A percentile compares a stretch with the other conserved stretches of the same genome.
Conservation (phyloP, 2,888 invertebrate genomes). For the Calephelis perditalis region DNA sequence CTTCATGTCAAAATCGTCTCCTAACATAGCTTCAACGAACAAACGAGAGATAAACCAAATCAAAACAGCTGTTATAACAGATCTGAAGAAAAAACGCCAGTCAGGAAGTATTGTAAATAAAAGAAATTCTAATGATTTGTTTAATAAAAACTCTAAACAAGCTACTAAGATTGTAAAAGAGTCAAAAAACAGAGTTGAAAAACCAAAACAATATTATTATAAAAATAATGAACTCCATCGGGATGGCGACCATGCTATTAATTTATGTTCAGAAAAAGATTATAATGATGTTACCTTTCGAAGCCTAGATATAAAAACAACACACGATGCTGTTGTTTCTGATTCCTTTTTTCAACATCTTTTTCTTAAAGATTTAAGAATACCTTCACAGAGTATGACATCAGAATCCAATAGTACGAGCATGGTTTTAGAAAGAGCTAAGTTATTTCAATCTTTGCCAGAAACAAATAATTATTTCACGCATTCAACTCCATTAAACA, state of each 20-base stretch:
- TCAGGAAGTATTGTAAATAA: not conserved
- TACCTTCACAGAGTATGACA: conserved; percentile 39
- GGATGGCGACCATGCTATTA: too few species aligned
- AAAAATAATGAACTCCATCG: not conserved
- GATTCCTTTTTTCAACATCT: conserved; percentile 85
- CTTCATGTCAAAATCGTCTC: conserved; percentile 53
- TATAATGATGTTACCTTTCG: conserved; percentile 20
- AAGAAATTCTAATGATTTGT: not conserved
- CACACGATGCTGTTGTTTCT: conserved; percentile 78
- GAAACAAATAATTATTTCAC: conserved; percentile 36
- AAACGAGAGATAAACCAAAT: conserved; percentile 47
- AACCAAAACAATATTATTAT: not conserved
- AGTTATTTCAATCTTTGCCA: conserved; percentile 80
- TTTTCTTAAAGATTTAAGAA: conserved; percentile 74
- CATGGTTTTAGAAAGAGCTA: conserved; percentile 82
- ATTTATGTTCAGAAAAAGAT: not conserved
- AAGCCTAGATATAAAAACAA: conserved; percentile 71
- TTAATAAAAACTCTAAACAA: not conserved
- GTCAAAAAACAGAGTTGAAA: not conserved
- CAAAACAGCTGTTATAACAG: conserved; percentile 59
- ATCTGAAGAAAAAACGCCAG: conserved; percentile 60
- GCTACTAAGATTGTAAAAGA: not conserved
- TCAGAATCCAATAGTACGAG: conserved; percentile 64
- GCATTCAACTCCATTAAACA: conserved; percentile 78
- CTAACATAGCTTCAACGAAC: conserved; percentile 43